Evolutionary conservation across 2,888 invertebrate genomes (phyloP).

Genomic region (Ashinkailepas kermadecensis): DNA sequence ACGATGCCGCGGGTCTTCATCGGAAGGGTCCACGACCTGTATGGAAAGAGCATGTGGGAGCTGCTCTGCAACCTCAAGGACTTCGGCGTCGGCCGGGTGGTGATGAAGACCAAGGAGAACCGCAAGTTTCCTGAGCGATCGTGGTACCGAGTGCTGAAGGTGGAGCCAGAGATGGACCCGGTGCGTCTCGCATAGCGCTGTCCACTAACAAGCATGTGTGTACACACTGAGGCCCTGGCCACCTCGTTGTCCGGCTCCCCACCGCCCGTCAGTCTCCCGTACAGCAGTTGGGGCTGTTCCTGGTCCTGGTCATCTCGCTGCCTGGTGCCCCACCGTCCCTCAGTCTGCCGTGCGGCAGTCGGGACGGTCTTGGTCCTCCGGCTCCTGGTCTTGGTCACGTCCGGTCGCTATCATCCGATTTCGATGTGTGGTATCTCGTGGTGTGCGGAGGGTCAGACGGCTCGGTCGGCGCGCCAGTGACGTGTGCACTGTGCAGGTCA

Average conservation of each 20-base stretch:
- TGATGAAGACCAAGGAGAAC: not conserved
- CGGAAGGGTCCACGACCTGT: conserved; percentile 1
- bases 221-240: not conserved
- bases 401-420: no score
- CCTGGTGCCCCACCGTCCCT: no score
- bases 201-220: not conserved
- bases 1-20: conserved; percentile 3
- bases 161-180: not conserved
- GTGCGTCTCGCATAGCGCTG: not conserved
- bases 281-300: no score
- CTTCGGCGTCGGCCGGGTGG: conserved; percentile 14
- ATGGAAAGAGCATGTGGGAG: conserved; percentile 20
- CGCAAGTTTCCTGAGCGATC: not conserved
- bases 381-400: no score
- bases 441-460: no score
- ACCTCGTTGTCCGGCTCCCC: not conserved
- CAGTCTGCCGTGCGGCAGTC: no score
- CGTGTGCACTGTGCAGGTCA: no score
- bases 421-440: no score
- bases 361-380: no score
- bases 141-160: not conserved
- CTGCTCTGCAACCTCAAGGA: conserved; percentile 22
- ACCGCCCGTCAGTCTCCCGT: no score
- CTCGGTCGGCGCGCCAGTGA: no score
- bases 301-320: no score